Base-by-base conservation (phyloP, 2,888 invertebrate species). In the Entomobrya proxima region DNA sequence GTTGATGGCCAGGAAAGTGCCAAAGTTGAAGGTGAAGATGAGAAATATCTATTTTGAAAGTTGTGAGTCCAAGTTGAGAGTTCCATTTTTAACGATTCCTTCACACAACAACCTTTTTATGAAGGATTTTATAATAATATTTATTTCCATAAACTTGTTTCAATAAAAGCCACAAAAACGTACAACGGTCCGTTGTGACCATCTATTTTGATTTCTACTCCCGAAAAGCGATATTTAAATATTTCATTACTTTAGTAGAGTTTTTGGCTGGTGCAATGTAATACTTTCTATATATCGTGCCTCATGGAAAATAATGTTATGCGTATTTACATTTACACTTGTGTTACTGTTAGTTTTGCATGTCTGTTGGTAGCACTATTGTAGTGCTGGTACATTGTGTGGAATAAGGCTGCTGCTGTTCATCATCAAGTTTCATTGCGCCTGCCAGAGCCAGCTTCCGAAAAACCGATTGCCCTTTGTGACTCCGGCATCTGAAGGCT, bases 401-500 rank as follows among this genome's bases (percentile, higher is more conserved):
- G 40, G 74, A 75, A 30, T 64, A 72, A 74, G 78, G 72, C 61
- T 83, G 67, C 67, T 83, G 75, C 32, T 85, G 72, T 69, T 78
- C 74, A 37, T 50, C 67, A 74, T 64, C 74, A 7, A 18, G 40
- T 52, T 74, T 0, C 74, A 79, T 50, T 85, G 85, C 85, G 85
- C 85, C 79, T 79, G 85, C 32, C 85, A 85, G 74, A 78, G 69
- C 44, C 85, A 85, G 75, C 69, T 79, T 85, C 85, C 85, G 85
- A 85, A 85, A 74, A 52, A 79, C 85, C 79, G 85, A 85, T 72
- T 85, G 74, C 15, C 79, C 64, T 61, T 79, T 79, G 52, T 79
- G 79, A 72, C 79, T 85, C 85, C 85, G 85, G 85, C 24, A 64
- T 85, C 85, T 85, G 64, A 85, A 85, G 64, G 58, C 55, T 58